A percentile compares a stretch with the other conserved stretches of the same genome.
These are phyloP conservation scores for Drosophila rubida DNA, from an alignment of 2,888 invertebrate genomes.

Conservation along the genomic window DNA sequence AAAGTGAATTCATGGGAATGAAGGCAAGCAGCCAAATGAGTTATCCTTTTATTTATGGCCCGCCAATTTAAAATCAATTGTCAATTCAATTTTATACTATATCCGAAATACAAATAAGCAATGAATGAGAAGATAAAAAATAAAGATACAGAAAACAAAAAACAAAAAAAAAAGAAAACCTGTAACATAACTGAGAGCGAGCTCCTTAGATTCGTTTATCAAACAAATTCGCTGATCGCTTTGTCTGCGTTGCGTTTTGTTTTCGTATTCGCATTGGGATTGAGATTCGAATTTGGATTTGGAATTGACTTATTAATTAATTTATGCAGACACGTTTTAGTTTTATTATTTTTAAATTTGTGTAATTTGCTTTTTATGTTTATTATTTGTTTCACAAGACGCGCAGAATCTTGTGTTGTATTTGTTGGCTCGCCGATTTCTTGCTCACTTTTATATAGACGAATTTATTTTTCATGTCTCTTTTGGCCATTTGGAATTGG, in stretches of 20 bases:
- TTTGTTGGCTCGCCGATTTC: conserved; percentile 29
- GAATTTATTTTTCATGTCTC: conserved; percentile 65
- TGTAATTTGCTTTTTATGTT: conserved; percentile 68
- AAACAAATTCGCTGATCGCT: conserved; percentile 34
- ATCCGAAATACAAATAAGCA: conserved; percentile 17
- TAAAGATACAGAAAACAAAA: no score
- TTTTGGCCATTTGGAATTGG: conserved; percentile 62
- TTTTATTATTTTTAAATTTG: conserved; percentile 82
- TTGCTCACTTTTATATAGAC: conserved; percentile 33
- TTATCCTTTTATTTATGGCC: conserved; percentile 51
- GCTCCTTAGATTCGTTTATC: conserved; percentile 33
- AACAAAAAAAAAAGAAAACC: conserved; percentile 23
- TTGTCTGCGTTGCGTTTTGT: conserved; percentile 21
- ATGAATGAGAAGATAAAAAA: not conserved
- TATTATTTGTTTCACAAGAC: conserved; percentile 59
- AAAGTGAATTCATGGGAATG: conserved; percentile 9
- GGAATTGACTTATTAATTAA: conserved; percentile 82
- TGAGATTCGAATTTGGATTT: conserved; percentile 41
- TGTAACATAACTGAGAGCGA: conserved; percentile 20
- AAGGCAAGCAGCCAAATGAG: conserved; percentile 2
- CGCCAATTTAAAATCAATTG: conserved; percentile 29
- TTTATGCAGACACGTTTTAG: conserved; percentile 84
- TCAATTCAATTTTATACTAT: conserved; percentile 27
- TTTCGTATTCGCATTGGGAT: conserved; percentile 22
- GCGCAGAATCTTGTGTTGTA: conserved; percentile 53